A percentile compares a stretch with the other conserved stretches of the same genome.
These are phyloP conservation scores for Asobara japonica DNA, from an alignment of 1,140 invertebrate genomes.

Conservation along the genomic window DNA sequence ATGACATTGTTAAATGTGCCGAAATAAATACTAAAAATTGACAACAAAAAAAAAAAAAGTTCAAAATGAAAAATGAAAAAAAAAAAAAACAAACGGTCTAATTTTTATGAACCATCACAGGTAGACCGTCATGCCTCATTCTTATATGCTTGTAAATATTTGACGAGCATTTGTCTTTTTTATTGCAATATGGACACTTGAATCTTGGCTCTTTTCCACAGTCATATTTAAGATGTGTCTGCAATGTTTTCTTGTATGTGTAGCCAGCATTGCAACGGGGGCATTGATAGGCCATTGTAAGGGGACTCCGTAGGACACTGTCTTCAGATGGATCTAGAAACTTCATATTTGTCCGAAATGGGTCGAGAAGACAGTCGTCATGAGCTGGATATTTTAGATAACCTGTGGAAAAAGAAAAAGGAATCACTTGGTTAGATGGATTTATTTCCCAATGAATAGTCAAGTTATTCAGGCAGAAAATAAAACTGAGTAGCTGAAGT, in stretches of 20 bases:
- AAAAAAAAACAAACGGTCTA: background rate
- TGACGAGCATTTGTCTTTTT: conserved; percentile 60
- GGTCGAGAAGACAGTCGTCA: background rate
- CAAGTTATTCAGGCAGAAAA: background rate
- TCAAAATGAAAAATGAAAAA: background rate
- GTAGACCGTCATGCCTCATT: conserved; percentile 16
- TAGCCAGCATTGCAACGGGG: conserved; percentile 63
- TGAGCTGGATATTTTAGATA: too few species aligned
- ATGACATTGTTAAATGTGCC: background rate
- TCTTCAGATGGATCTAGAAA: conserved; percentile 43
- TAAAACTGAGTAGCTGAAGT: background rate
- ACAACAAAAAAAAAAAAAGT: background rate
- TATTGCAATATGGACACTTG: conserved; percentile 68
- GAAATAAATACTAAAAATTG: background rate
- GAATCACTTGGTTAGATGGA: conserved; percentile 2
- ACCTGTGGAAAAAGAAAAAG: background rate
- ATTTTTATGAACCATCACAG: conserved; percentile 29
- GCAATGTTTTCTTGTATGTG: conserved; percentile 59
- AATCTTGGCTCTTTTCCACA: conserved; percentile 71
- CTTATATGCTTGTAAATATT: conserved; percentile 62
- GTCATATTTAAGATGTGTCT: conserved; percentile 66
- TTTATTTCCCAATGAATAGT: background rate
- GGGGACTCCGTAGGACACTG: conserved; percentile 50
- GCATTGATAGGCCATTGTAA: conserved; percentile 61
- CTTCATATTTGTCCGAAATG: background rate